These are phyloP conservation scores for Strix uralensis DNA, from an alignment of 2,113 vertebrate species.

Conservation along the genomic window DNA sequence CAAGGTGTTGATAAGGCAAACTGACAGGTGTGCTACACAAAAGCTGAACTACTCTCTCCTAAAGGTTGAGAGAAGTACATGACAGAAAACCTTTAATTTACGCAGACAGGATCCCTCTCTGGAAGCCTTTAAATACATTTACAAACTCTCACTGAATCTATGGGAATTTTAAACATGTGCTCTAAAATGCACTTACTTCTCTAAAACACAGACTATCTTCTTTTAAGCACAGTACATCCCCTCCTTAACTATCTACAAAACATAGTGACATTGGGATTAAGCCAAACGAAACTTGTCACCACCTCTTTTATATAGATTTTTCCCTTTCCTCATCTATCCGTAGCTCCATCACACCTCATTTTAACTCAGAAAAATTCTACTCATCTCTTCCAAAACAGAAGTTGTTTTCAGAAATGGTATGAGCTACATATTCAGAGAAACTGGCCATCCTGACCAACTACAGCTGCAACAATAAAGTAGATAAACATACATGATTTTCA, in stretches of 20 bases:
- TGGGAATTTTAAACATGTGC: not conserved
- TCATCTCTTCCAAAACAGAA: constrained; percentile 5
- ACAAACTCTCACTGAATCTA: not conserved
- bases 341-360: not conserved
- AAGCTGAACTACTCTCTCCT: not conserved
- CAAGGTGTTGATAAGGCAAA: not conserved
- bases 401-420: not conserved
- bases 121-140: not conserved
- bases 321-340: not conserved
- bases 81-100: not conserved
- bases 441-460: not conserved
- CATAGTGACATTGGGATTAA: not conserved
- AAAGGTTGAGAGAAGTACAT: not conserved
- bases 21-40: not conserved
- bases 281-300: not conserved
- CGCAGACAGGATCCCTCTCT: not conserved
- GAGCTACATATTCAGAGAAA: not conserved
- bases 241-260: not conserved
- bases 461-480: not conserved
- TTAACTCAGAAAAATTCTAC: constrained; percentile 7
- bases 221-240: not conserved
- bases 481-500: not conserved
- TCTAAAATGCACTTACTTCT: not conserved
- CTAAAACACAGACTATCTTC: not conserved
- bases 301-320: not conserved